Percentiles rank a stretch among this genome's conserved stretches.
Evolutionary conservation across 2,797 vertebrate genomes (phyloP).

Genomic region (Centropyge bicolor): DNA sequence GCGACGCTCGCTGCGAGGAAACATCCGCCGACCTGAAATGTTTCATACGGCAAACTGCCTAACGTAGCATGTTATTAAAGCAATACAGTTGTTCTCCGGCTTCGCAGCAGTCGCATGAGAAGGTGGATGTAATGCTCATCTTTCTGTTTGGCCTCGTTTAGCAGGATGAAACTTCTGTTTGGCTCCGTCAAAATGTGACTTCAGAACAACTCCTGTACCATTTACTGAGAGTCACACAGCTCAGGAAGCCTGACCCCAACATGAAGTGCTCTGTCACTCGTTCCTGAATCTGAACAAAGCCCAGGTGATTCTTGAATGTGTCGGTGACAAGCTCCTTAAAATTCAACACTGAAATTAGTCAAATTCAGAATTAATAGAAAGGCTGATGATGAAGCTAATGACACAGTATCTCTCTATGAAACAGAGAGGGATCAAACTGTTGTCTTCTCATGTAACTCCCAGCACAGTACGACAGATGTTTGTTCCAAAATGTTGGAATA

Average conservation of each 20-base stretch:
- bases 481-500: not conserved
- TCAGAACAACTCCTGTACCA: too few species aligned
- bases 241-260: not conserved
- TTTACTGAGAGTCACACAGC: not conserved
- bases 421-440: not conserved
- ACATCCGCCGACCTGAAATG: not conserved
- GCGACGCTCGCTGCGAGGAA: not conserved
- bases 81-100: not conserved
- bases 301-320: not conserved
- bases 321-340: not conserved
- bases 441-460: not conserved
- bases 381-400: not conserved
- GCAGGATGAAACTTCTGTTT: not conserved
- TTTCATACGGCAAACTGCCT: slow-evolving; percentile 21
- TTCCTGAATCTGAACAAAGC: not conserved
- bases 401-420: not conserved
- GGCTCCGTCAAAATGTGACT: not conserved
- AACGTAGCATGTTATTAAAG: slow-evolving; percentile 31
- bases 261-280: not conserved
- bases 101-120: not conserved
- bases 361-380: too few species aligned
- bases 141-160: not conserved
- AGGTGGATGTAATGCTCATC: not conserved
- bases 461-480: not conserved
- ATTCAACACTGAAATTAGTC: not conserved